Base-by-base conservation (phyloP, 2,797 vertebrate species). In the Aselliscus stoliczkanus region DNA sequence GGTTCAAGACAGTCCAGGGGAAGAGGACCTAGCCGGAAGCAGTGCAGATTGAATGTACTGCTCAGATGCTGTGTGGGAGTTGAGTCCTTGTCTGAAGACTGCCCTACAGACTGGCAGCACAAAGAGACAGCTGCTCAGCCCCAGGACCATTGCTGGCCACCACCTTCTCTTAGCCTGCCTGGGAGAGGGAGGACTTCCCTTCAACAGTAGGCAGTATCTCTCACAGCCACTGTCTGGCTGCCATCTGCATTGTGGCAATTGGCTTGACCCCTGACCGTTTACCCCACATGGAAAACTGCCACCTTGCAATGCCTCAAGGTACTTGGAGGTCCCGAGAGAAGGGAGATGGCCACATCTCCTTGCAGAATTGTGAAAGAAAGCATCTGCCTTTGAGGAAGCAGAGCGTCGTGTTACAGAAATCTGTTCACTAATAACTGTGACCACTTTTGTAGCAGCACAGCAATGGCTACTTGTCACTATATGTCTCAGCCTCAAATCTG, bases 61-160 rank as follows among this genome's bases (percentile, higher is more conserved):
- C 52, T 18, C 29, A 6, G 37, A 70, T 47, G 7, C 5, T 31
- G 12, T 4, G 8, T 21, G 50, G 17, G 27, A 44, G 1, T 1
- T 14, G 65, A 62, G 37, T 52, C 23, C 29, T 21, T 25, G 14
- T 72, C 56, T 77, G 70, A 44, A 64, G 64, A 47, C 18, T 1
- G 7, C 4, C 34, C 11, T 7, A 6, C 1, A 18, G 18, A 3
- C 47, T 75, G 23, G 34, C 1, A 1, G 34, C 7, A 29, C 17
- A 20, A 39, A 31, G n/a, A 50, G 23, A 37, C 1, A 34, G 25
- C 7, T 37, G 44, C 18, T 56, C 56, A 72, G 34, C 3, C 1
- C 0, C 31, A 11, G 9, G 2, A 25, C 31, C 8, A 8, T 7
- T 9, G 11, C 5, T 4, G n/a, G 23, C 18, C 27, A 37, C 56